A percentile compares a stretch with the other conserved stretches of the same genome.
Evolutionary conservation across 2,113 vertebrate species (phyloP).

Genomic region (Vulpes vulpes): DNA sequence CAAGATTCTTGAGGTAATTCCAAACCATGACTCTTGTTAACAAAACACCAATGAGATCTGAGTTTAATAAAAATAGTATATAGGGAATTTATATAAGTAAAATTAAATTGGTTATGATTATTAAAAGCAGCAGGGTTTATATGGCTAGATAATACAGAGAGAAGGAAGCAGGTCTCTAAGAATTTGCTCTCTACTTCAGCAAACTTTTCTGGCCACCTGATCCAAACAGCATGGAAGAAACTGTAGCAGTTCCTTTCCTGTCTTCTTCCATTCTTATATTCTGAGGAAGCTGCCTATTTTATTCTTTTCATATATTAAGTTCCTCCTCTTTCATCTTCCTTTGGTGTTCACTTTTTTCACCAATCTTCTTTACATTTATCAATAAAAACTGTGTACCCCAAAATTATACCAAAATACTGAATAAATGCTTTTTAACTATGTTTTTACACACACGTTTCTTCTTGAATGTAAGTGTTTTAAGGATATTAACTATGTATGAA

Average conservation of each 20-base stretch:
- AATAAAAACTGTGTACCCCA: background rate
- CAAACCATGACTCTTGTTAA: slow-evolving; percentile 70
- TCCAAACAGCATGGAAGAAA: slow-evolving; percentile 36
- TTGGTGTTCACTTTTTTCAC: background rate
- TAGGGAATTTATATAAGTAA: slow-evolving; percentile 30
- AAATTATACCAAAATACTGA: background rate
- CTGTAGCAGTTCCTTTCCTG: background rate
- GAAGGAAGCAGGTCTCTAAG: slow-evolving; percentile 8
- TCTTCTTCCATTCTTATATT: background rate
- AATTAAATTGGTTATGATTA: slow-evolving; percentile 16
- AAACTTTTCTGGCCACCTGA: slow-evolving; percentile 43
- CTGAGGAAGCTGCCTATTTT: background rate
- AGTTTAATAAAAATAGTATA: slow-evolving; percentile 60
- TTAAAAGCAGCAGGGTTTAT: slow-evolving; percentile 54
- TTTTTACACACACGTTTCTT: background rate
- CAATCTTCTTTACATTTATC: background rate
- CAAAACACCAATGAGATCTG: slow-evolving; percentile 75
- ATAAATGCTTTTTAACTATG: slow-evolving; percentile 9
- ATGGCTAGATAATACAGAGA: background rate
- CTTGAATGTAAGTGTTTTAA: background rate
- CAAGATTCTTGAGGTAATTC: slow-evolving; percentile 69
- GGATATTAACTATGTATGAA: background rate
- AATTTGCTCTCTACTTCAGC: slow-evolving; percentile 60
- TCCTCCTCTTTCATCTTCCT: background rate
- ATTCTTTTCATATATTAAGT: background rate